phyloP scores from a whole-genome alignment of 2,113 vertebrate species.

The Tympanuchus pallidicinctus region DNA sequence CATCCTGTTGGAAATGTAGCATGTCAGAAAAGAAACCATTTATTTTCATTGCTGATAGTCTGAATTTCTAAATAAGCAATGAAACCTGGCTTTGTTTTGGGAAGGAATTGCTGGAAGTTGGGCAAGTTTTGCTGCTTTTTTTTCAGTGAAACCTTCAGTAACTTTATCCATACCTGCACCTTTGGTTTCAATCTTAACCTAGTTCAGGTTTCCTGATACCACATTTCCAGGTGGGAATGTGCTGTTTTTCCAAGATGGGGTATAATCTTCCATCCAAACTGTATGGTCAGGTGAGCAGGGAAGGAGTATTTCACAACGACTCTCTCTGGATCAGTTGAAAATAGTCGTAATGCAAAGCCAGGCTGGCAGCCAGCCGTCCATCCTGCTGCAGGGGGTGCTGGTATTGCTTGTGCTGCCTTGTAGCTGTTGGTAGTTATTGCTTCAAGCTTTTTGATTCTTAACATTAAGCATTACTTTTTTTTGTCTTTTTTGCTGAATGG shows the following conservation, averaged over 20 bases:
- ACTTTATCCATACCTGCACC: neutral
- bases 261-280: neutral
- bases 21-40: neutral
- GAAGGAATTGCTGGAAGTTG: conserved; percentile 30
- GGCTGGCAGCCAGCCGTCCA: no score
- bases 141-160: neutral
- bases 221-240: neutral
- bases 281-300: neutral
- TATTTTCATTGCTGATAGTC: neutral
- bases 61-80: neutral
- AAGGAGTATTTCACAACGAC: neutral
- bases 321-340: neutral
- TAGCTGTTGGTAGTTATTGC: neutral
- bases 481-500: neutral
- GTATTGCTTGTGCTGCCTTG: neutral
- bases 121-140: neutral
- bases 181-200: conserved; percentile 29
- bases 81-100: conserved; percentile 1
- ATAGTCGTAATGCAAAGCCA: neutral
- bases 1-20: neutral
- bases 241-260: neutral
- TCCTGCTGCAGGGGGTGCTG: neutral
- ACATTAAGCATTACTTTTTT: neutral
- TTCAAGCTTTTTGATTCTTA: neutral
- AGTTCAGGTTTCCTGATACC: neutral